These are phyloP conservation scores for Patiria pectinifera DNA, from an alignment of 53 echinoderm and acorn worm genomes.

Conservation along the genomic window DNA sequence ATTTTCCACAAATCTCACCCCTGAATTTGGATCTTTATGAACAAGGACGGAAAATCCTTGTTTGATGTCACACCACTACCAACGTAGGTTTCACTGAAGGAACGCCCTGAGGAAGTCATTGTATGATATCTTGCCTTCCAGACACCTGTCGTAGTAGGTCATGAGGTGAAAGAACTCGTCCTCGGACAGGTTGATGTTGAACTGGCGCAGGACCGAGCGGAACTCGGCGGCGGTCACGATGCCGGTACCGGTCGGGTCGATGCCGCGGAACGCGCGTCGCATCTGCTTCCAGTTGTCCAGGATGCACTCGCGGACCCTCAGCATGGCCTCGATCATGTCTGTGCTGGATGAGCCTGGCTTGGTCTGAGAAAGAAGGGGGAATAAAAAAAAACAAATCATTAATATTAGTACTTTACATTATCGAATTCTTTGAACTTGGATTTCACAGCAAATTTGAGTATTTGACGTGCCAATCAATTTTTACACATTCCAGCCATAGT, in stretches of 20 bases:
- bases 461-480: too few species aligned
- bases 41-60: not conserved
- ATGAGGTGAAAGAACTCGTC: constrained; percentile 98
- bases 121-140: constrained; percentile 89
- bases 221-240: constrained; percentile 83
- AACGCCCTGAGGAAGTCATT: constrained; percentile 97
- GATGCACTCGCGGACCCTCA: constrained; percentile 82
- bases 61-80: not conserved
- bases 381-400: not conserved
- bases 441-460: too few species aligned
- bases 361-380: constrained; percentile 53
- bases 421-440: too few species aligned
- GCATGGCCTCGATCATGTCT: constrained; percentile 90
- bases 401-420: too few species aligned
- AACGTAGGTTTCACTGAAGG: constrained; percentile 65
- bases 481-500: too few species aligned
- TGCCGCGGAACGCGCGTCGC: constrained; percentile 81
- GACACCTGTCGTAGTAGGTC: constrained; percentile 91
- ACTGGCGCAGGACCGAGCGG: constrained; percentile 89
- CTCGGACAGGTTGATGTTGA: constrained; percentile 92
- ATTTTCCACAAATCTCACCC: too few species aligned
- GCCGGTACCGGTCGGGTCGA: constrained; percentile 83
- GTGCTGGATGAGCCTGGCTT: constrained; percentile 75
- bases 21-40: too few species aligned
- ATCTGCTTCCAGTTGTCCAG: constrained; percentile 92